Conservation (phyloP, 1,140 invertebrate genomes). For the Pseudomyrmex flavicornis region DNA sequence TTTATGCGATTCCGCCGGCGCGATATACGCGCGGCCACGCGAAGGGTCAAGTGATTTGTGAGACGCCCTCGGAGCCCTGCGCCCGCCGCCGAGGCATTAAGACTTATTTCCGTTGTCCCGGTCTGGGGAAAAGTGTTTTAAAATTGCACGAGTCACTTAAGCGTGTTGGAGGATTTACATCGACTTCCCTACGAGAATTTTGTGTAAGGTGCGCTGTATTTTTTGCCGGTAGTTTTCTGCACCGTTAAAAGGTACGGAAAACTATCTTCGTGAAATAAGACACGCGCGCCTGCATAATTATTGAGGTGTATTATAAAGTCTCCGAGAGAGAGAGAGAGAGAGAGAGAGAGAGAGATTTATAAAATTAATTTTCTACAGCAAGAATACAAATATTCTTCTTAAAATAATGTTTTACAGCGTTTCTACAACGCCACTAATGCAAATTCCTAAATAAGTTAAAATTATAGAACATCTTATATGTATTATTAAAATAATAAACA, state of each 20-base stretch:
- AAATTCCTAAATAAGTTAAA: too few relatives aligned
- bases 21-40: conserved; percentile 63
- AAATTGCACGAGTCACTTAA: conserved; percentile 60
- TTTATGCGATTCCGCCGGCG: conserved; percentile 66
- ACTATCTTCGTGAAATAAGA: neutral
- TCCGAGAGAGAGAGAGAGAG: too few relatives aligned
- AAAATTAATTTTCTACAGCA: too few relatives aligned
- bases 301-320: too few relatives aligned
- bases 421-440: too few relatives aligned
- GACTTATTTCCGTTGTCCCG: conserved; percentile 52
- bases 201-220: neutral
- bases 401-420: too few relatives aligned
- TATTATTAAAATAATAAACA: too few relatives aligned
- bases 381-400: too few relatives aligned
- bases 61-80: conserved; percentile 43
- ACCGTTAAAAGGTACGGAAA: conserved; percentile 18
- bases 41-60: conserved; percentile 69
- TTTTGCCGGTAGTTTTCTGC: neutral
- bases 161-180: conserved; percentile 51
- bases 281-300: neutral
- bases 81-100: conserved; percentile 50
- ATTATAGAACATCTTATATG: too few relatives aligned
- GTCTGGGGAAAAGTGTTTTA: conserved; percentile 53
- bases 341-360: too few relatives aligned
- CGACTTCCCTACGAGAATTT: conserved; percentile 38